These are phyloP conservation scores for Bellardia pandia DNA, from an alignment of 2,888 invertebrate genomes.

Conservation along the genomic window DNA sequence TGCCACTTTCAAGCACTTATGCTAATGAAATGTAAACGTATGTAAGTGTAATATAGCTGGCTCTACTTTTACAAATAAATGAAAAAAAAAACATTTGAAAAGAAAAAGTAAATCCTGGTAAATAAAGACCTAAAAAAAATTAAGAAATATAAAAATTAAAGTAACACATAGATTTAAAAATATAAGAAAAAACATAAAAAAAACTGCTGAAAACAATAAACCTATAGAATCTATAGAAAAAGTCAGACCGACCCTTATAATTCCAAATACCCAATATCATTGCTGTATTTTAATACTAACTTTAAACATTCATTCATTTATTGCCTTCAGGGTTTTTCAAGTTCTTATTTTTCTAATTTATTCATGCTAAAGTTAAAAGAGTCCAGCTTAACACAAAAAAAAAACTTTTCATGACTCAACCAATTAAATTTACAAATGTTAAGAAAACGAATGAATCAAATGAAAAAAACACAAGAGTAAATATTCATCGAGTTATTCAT, in stretches of 20 bases:
- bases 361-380: not conserved
- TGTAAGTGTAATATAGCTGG: not conserved
- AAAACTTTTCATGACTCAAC: slow-evolving; percentile 1
- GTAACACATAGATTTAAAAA: slow-evolving; percentile 16
- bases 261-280: not conserved
- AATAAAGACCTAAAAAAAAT: not conserved
- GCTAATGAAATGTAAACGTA: slow-evolving; percentile 59
- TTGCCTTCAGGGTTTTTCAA: not conserved
- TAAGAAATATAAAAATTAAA: slow-evolving; percentile 7
- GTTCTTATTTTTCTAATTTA: not conserved
- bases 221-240: not conserved
- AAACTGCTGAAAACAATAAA: not conserved
- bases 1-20: slow-evolving; percentile 51
- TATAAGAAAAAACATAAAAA: not conserved
- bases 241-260: not conserved
- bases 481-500: slow-evolving; percentile 9
- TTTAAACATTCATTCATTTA: not conserved
- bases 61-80: slow-evolving; percentile 2
- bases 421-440: slow-evolving; percentile 46
- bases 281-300: not conserved
- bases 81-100: not conserved
- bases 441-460: not conserved
- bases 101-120: not conserved
- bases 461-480: not conserved
- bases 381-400: not conserved